Base-by-base conservation (phyloP, 2,797 vertebrate species). In the Gorsachius magnificus region DNA sequence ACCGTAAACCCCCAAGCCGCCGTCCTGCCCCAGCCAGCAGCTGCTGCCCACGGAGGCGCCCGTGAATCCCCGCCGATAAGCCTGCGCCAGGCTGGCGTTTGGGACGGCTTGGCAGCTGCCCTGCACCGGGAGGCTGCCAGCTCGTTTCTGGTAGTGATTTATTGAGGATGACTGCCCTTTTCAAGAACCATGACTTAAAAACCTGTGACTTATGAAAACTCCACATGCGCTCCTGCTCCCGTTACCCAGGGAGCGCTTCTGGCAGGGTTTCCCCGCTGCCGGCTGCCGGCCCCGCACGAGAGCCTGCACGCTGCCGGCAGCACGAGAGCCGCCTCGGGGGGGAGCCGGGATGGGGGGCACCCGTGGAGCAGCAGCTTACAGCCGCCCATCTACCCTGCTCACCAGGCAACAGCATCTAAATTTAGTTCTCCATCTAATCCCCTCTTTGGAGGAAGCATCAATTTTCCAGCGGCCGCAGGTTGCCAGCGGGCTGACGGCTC, bases 321-420 rank as follows among this genome's bases (percentile, higher is more conserved):
- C 8, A 3, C 6, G 5, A 51, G 56, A 64, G 57, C 54, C 6
- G 1, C 11, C 45, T 38, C 2, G 1, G 46, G 63, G 26, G 35
- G 61, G 45, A 17, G 36, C 33, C 0, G 5, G 60, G 9, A 8
- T 7, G 0, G 0, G 21, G 71, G 68, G 29, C 1, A 17, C 82
- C 28, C 3, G 3, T 15, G 87, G 74, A 26, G 87, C 84, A 28
- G 80, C 81, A 20, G 78, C 90, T 54, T 28, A 2, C 77, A 25
- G 69, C 48, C 20, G 2, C 19, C 63, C 81, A 7, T 5, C 36
- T 16, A 70, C 90, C 3, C 0, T 0, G 29, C 56, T 69, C 28
- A 16, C 90, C 35, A 5, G 56, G 90, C 90, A 87, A 90, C 94
- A 84, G 86, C 66, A 3, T 1, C 94, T 92, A 87, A 82, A 89